A percentile compares a stretch with the other conserved stretches of the same genome.
phyloP scores from a whole-genome alignment of 2,113 vertebrate genomes.

The Nothoprocta perdicaria region DNA sequence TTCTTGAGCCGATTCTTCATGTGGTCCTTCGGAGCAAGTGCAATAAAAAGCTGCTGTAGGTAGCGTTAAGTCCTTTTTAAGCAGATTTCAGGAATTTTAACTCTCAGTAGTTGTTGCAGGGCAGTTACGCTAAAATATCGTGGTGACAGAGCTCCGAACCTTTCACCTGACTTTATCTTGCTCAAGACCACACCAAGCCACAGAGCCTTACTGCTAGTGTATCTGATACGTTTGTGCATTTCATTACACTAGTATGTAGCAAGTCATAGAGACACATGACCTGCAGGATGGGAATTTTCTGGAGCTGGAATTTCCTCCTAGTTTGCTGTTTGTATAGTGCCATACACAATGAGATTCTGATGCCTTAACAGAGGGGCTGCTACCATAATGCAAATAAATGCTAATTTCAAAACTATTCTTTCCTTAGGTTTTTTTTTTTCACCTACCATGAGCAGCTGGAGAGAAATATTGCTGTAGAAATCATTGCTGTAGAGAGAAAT shows the following conservation, averaged over 20 bases:
- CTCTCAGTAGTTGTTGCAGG: not conserved
- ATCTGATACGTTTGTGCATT: not conserved
- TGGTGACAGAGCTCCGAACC: not conserved
- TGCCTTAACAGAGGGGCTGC: not conserved
- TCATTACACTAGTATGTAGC: not conserved
- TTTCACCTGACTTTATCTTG: not conserved
- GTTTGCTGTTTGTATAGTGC: not conserved
- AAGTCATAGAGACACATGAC: not conserved
- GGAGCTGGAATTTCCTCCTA: not conserved
- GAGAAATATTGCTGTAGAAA: not conserved
- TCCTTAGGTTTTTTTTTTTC: not conserved
- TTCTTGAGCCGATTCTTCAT: not conserved
- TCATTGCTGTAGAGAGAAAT: not conserved
- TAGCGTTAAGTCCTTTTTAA: not conserved
- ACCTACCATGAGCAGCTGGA: not conserved
- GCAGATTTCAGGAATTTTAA: not conserved
- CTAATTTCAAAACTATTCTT: not conserved
- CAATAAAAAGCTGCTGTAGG: not conserved
- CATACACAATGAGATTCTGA: not conserved
- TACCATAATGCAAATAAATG: not conserved
- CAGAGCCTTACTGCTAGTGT: not conserved
- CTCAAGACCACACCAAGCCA: not conserved
- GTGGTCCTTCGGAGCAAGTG: not conserved
- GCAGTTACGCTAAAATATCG: not conserved
- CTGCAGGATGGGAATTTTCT: not conserved